Evolutionary conservation across 2,797 vertebrate species (phyloP).

Genomic region (Geotrypetes seraphini): DNA sequence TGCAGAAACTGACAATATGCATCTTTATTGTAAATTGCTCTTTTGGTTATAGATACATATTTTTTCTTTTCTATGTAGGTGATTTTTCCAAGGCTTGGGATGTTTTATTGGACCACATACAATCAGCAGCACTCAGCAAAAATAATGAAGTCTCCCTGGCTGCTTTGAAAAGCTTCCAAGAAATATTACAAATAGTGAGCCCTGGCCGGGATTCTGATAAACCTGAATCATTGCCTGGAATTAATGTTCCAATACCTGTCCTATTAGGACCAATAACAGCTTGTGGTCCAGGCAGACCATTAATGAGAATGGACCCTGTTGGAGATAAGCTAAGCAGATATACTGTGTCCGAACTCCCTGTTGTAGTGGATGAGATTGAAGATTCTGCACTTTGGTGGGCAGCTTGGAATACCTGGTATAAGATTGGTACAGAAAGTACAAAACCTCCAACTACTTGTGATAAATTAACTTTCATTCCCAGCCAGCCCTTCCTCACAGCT

Average conservation of each 20-base stretch:
- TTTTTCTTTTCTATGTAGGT: conserved; percentile 49
- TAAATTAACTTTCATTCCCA: conserved; percentile 89
- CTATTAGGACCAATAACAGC: conserved; percentile 76
- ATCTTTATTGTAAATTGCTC: no score
- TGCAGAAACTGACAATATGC: no score
- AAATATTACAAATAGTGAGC: conserved; percentile 92
- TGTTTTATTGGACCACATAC: conserved; percentile 93
- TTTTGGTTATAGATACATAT: no score
- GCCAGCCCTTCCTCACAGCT: conserved; percentile 95
- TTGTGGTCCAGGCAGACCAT: conserved; percentile 73
- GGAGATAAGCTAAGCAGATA: conserved; percentile 80
- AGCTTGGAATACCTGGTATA: conserved; percentile 94
- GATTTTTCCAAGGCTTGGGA: conserved; percentile 97
- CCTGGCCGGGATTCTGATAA: conserved; percentile 80
- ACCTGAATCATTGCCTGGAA: conserved; percentile 73
- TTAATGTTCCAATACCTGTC: conserved; percentile 78
- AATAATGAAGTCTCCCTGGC: conserved; percentile 96
- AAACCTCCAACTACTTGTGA: conserved; percentile 73
- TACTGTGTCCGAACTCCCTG: conserved; percentile 58
- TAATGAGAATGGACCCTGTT: conserved; percentile 83
- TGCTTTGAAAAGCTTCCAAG: conserved; percentile 97
- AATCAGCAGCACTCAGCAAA: conserved; percentile 95
- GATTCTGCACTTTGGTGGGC: conserved; percentile 95
- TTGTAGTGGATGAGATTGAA: conserved; percentile 74
- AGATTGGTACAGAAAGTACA: conserved; percentile 91